Evolutionary conservation across 37 sponge, comb jelly and placozoan species (phyloP).

Genomic region (Agelas oroides): DNA sequence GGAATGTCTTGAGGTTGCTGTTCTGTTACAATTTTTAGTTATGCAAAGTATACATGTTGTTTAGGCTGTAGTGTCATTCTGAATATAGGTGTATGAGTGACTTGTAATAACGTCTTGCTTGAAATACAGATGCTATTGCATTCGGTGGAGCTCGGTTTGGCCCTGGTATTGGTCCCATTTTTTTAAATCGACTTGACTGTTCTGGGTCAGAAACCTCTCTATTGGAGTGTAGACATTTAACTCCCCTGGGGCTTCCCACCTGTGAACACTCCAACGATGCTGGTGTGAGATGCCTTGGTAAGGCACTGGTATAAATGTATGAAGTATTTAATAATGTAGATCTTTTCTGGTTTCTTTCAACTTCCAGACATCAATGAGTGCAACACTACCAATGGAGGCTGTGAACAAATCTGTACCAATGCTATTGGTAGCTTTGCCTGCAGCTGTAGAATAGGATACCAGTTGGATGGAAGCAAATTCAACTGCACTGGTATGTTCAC

Average conservation of each 20-base stretch:
- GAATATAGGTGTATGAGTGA: too few relatives aligned
- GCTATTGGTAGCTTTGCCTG: constrained; percentile 62
- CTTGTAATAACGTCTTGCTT: background rate
- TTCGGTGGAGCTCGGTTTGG: background rate
- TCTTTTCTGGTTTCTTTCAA: too few relatives aligned
- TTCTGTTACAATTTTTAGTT: too few relatives aligned
- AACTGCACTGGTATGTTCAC: constrained; percentile 15
- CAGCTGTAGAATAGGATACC: constrained; percentile 22
- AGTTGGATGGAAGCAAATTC: background rate
- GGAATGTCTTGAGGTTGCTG: too few relatives aligned
- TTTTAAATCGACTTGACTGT: constrained; percentile 27
- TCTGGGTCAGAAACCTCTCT: constrained; percentile 14
- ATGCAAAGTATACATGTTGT: too few relatives aligned
- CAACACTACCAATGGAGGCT: background rate
- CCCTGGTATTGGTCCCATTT: constrained; percentile 41
- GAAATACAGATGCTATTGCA: constrained; percentile 4
- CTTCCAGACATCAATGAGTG: constrained; percentile 58
- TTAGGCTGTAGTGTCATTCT: too few relatives aligned
- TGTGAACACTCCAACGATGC: constrained; percentile 41
- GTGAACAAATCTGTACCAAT: constrained; percentile 40
- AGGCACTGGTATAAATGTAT: background rate
- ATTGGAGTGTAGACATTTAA: constrained; percentile 32
- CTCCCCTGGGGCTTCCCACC: background rate
- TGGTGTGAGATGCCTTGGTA: constrained; percentile 40
- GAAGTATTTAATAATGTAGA: too few relatives aligned